Base-by-base conservation (phyloP, 2,113 vertebrate species). In the Oostethus manadensis region DNA sequence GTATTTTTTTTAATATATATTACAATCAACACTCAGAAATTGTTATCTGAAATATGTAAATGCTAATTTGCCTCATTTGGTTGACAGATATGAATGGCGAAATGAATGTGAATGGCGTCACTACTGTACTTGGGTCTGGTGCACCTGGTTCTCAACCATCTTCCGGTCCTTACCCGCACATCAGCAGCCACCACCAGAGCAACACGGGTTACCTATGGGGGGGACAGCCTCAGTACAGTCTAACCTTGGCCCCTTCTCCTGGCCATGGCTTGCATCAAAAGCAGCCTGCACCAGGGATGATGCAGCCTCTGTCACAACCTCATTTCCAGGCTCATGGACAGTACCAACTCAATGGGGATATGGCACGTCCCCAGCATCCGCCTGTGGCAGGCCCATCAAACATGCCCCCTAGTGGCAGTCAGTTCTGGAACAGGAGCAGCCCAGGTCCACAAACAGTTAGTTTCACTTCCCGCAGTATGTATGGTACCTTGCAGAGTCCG, bases 61-160 rank as follows among this genome's bases (percentile, higher is more conserved):
- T 45, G 42, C 21, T 15, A 44, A 33, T 46, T 60, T 3, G 21
- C 13, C 13, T 46, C 29, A 38, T 76, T 1, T 73, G 21, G 76
- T 26, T 57, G 9, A 6, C 87, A 98, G 96, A 93, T 91, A 86
- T 96, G 87, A 98, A 95, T 79, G 93, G 94, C 85, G 94, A 93
- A 85, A 89, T 94, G 93, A 96, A 96, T 92, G 93, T 97, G 88
- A 98, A 97, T 87, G 95, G 94, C 88, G 89, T 94, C 90, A 92
- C 94, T 93, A 93, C 94, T 94, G 94, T 93, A 92, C 91, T 90
- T 57, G 93, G 93, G 87, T 90, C 92, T 80, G 87, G 91, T 80
- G 90, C 91, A 79, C 86, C 94, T 89, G 93, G 92, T 86, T 89
- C 92, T 67, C 91, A 91, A 78, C 78, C 91, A 29, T 85, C 92